phyloP scores from a whole-genome alignment of 2,888 invertebrate genomes.

The Abscondita cerata region DNA sequence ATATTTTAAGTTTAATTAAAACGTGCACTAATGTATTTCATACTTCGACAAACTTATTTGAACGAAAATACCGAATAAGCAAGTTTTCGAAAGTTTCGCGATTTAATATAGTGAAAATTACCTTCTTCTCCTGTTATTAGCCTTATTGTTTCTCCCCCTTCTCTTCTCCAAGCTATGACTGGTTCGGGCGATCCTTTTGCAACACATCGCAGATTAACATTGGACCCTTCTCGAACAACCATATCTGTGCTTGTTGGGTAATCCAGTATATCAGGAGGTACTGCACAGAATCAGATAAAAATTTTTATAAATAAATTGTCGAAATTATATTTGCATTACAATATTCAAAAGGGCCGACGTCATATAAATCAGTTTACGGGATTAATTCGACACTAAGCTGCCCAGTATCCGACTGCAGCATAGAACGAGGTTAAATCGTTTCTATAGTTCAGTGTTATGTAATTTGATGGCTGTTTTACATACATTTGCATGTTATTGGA shows the following conservation, averaged over 20 bases:
- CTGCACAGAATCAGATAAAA: conserved; percentile 55
- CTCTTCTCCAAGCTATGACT: conserved; percentile 86
- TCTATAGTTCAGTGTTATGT: conserved; percentile 53
- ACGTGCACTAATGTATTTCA: too few species aligned
- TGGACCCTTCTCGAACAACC: conserved; percentile 85
- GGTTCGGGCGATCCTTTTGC: conserved; percentile 88
- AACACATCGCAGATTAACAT: conserved; percentile 84
- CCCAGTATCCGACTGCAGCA: conserved; percentile 40
- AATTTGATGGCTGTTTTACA: conserved; percentile 57
- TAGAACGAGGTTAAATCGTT: conserved; percentile 44
- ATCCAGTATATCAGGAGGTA: conserved; percentile 83
- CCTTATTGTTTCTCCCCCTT: conserved; percentile 78
- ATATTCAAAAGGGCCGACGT: conserved; percentile 33
- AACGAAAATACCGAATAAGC: too few species aligned
- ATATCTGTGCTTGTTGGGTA: conserved; percentile 83
- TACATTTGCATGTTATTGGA: conserved; percentile 58
- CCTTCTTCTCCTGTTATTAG: conserved; percentile 74
- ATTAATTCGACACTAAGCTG: conserved; percentile 42
- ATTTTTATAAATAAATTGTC: conserved; percentile 29
- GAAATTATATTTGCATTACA: conserved; percentile 34
- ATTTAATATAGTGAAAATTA: conserved; percentile 49
- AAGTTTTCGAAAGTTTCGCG: too few species aligned
- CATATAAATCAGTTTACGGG: conserved; percentile 47
- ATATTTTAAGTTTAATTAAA: conserved; percentile 4
- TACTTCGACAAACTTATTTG: too few species aligned